Base-by-base conservation (phyloP, 1,140 invertebrate genomes). In the Procambarus clarkii region DNA sequence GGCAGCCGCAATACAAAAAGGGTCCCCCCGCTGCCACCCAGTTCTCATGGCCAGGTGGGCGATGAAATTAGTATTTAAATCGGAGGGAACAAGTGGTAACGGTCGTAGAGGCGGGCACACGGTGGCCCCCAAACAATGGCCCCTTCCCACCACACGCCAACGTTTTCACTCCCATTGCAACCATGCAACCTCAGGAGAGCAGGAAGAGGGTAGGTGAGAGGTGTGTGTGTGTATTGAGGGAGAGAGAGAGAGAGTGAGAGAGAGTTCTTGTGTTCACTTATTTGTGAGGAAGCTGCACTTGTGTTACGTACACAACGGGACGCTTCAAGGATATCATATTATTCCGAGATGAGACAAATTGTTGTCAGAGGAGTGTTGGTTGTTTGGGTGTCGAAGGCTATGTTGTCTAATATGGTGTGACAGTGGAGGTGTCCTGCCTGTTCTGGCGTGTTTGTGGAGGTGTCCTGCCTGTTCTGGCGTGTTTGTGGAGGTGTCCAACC, bases 11-110 rank as follows among this genome's bases (percentile, higher is more conserved):
- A 2, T 24, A 50, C 60, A 88, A 87, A 80, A 87, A 60, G 86
- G 86, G 85, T 21, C 71, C 85, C 18, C 79, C 71, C 85, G 50
- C 69, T 50, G 69, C 84, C 74, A 58, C n/a, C n/a, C 24, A 86
- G 85, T 86, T 86, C 85, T 78, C 85, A 86, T 78, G 74, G 34
- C 85, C 85, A 86, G 85, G 85, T 86, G 74, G 85, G 74, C 7
- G 79, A 86, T 86, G 85, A 86, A 86, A 86, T 86, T 86, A 86
- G 85, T 86, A 86, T 86, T 86, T 86, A 86, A 86, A 86, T 86
- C 85, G 85, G 74, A 78, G 85, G 85, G 85, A 86, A 86, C 85
- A 86, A 86, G 85, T 86, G 85, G 74, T 86, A 86, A 86, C 85
- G 85, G 85, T 86, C 85, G 84, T 69, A 58, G 74, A 86, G 71